These are phyloP conservation scores for Coelopa pilipes DNA, from an alignment of 2,888 invertebrate species.

Conservation along the genomic window DNA sequence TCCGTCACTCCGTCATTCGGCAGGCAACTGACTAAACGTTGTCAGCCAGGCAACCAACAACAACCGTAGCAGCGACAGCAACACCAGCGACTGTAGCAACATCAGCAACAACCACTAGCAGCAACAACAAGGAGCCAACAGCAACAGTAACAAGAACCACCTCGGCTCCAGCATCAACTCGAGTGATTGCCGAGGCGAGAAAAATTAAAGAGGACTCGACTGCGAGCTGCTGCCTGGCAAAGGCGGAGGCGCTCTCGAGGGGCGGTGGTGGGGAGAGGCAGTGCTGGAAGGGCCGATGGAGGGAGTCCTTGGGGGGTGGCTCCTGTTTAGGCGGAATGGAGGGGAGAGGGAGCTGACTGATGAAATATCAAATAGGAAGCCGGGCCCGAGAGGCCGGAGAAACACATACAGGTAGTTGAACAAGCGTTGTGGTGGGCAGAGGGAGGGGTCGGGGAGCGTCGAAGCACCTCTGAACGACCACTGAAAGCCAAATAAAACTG, in stretches of 20 bases:
- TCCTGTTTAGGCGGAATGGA: not conserved
- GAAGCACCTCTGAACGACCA: too few relatives aligned
- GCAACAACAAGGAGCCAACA: too few relatives aligned
- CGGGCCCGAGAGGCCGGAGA: not conserved
- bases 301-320: not conserved
- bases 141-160: too few relatives aligned
- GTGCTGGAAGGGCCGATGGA: not conserved
- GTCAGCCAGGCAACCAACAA: slow-evolving; percentile 1
- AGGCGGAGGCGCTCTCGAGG: slow-evolving; percentile 7
- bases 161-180: slow-evolving; percentile 24
- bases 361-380: slow-evolving; percentile 27
- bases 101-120: too few relatives aligned
- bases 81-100: too few relatives aligned
- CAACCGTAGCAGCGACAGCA: not conserved
- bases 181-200: slow-evolving; percentile 33
- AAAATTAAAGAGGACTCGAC: slow-evolving; percentile 33
- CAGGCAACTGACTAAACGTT: slow-evolving; percentile 36
- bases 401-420: too few relatives aligned
- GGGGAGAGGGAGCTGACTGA: slow-evolving; percentile 12
- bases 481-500: too few relatives aligned
- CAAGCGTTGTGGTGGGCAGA: too few relatives aligned
- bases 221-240: slow-evolving; percentile 8
- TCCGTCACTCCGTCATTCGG: not conserved
- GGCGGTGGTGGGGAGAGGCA: not conserved
- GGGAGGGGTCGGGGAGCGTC: too few relatives aligned